Evolutionary conservation across 2,888 invertebrate species (phyloP).

Genomic region (Nipponacmea schrenckii): DNA sequence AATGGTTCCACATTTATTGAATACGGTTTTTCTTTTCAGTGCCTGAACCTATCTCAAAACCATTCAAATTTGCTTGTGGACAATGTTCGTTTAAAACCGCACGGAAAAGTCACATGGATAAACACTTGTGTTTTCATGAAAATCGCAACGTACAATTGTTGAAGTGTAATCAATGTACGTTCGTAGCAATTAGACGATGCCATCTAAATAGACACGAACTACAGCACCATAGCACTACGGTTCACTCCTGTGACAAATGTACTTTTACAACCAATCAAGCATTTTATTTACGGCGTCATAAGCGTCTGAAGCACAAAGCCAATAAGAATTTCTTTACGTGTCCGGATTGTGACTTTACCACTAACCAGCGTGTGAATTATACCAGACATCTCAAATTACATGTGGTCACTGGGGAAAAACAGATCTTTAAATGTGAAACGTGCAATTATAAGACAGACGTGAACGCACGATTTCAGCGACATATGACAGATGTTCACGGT

Average conservation of each 20-base stretch:
- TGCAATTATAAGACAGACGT: slow-evolving; percentile 66
- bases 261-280: slow-evolving; percentile 58
- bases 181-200: slow-evolving; percentile 64
- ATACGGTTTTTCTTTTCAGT: not conserved
- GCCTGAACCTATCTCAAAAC: slow-evolving; percentile 16
- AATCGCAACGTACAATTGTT: slow-evolving; percentile 43
- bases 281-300: slow-evolving; percentile 53
- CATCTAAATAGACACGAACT: slow-evolving; percentile 66
- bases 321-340: slow-evolving; percentile 10
- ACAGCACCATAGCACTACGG: slow-evolving; percentile 52
- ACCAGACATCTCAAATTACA: slow-evolving; percentile 56
- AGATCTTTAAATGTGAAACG: slow-evolving; percentile 59
- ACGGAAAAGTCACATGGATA: slow-evolving; percentile 67
- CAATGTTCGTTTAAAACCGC: slow-evolving; percentile 70
- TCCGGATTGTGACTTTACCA: slow-evolving; percentile 54
- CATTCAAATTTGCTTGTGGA: slow-evolving; percentile 67
- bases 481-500: slow-evolving; percentile 69
- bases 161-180: slow-evolving; percentile 64
- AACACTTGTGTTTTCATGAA: slow-evolving; percentile 63
- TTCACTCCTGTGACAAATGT: slow-evolving; percentile 56
- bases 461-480: slow-evolving; percentile 66
- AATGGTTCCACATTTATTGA: not conserved
- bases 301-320: slow-evolving; percentile 50
- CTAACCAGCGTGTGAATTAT: slow-evolving; percentile 47
- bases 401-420: slow-evolving; percentile 14